These are phyloP conservation scores for Lasioglossum albipes DNA, from an alignment of 1,140 invertebrate species.

Conservation along the genomic window DNA sequence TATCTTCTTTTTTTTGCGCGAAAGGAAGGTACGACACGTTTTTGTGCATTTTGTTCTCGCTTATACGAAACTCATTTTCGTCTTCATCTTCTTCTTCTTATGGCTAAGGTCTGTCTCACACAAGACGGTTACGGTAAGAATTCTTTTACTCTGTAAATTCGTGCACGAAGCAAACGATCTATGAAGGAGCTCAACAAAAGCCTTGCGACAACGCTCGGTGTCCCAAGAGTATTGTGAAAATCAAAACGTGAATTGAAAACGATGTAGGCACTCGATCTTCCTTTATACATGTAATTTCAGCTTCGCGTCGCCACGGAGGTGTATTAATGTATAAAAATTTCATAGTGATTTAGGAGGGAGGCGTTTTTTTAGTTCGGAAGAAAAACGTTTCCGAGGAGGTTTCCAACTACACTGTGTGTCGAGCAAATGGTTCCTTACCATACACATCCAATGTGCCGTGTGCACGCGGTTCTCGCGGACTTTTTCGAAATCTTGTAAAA, in stretches of 20 bases:
- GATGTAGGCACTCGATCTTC: slow-evolving; percentile 35
- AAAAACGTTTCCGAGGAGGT: background rate
- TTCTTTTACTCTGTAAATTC: slow-evolving; percentile 31
- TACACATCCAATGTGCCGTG: slow-evolving; percentile 23
- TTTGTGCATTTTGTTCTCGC: slow-evolving; percentile 63
- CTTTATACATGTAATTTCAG: slow-evolving; percentile 19
- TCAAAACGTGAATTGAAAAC: slow-evolving; percentile 9
- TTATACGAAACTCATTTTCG: slow-evolving; percentile 55
- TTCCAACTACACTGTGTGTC: slow-evolving; percentile 12
- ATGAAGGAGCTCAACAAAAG: background rate
- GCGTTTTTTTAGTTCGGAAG: background rate
- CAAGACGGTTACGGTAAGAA: slow-evolving; percentile 46
- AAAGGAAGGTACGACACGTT: slow-evolving; percentile 70
- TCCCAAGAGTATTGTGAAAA: background rate
- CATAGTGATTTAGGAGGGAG: background rate
- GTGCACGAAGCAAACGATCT: background rate
- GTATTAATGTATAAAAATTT: slow-evolving; percentile 24
- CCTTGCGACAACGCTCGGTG: background rate
- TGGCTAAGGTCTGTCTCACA: slow-evolving; percentile 48
- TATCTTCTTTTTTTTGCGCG: slow-evolving; percentile 60
- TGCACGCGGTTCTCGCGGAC: slow-evolving; percentile 6
- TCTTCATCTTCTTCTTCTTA: slow-evolving; percentile 9
- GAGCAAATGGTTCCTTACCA: slow-evolving; percentile 38
- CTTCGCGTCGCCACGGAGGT: slow-evolving; percentile 11
- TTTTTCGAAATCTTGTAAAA: slow-evolving; percentile 2